These are phyloP conservation scores for Bubo blakistoni DNA, from an alignment of 2,113 vertebrate genomes.

Conservation along the genomic window DNA sequence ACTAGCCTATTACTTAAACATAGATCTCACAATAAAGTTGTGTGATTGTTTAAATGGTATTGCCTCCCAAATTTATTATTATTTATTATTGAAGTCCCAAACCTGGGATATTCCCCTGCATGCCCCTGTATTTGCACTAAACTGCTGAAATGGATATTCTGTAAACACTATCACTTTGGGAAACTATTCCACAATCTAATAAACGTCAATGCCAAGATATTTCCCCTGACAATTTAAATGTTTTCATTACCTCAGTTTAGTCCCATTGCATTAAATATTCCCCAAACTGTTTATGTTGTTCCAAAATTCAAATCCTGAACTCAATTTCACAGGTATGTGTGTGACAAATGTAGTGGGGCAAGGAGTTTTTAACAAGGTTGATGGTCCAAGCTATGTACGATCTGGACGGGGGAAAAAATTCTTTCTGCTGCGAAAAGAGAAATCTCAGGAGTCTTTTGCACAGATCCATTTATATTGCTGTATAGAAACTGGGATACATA, in stretches of 20 bases:
- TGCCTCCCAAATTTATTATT: neutral
- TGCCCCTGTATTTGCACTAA: neutral
- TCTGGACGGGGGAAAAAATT: neutral
- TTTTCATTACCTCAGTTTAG: conserved; percentile 42
- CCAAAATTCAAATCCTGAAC: conserved; percentile 10
- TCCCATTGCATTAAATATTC: neutral
- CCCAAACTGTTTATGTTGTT: neutral
- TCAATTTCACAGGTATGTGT: neutral
- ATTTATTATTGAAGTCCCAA: neutral
- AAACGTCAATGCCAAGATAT: neutral
- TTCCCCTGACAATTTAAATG: conserved; percentile 12
- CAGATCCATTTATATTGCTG: neutral
- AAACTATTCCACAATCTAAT: conserved; percentile 55
- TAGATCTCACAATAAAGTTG: neutral
- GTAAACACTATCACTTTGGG: neutral
- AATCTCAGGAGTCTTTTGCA: neutral
- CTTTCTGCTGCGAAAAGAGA: neutral
- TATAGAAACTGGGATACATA: neutral
- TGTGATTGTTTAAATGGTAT: neutral
- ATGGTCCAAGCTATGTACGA: neutral
- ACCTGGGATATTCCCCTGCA: neutral
- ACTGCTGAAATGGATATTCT: neutral
- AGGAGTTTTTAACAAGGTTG: neutral
- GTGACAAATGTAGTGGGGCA: neutral
- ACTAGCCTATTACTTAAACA: neutral